Base-by-base conservation (phyloP, 2,888 invertebrate species). In the Cephalotes varians region DNA sequence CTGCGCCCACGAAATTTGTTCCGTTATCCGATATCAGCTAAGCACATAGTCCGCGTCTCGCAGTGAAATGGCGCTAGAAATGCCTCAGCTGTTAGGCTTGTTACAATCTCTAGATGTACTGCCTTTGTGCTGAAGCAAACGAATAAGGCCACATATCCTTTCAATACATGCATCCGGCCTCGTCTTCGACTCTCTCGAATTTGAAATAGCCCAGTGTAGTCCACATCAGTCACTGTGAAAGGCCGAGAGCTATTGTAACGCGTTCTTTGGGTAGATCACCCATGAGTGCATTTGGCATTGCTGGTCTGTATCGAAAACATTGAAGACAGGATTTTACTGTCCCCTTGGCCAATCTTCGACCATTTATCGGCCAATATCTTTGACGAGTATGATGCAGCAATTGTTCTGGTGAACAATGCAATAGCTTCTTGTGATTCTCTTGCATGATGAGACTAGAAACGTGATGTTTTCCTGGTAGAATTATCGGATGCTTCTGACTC, bases 361-460 rank as follows among this genome's bases (percentile, higher is more conserved):
- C 58, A 3, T 21, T 15, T 1, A 65, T 1, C 2, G 31, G n/a
- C n/a, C 51, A 69, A 31, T 34, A 69, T 15, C n/a, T 15, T 28
- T 49, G 34, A 0, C 28, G 2, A 5, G 34, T 5, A 3, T 1
- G 6, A 4, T 47, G 12, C 18, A 69, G n/a, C 1, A 69, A 10
- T 1, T 69, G 69, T 15, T 69, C 49, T 2, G 31, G 25, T 1
- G 47, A 7, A 7, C 25, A 65, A 74, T 69, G 69, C 7, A 18
- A 12, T 5, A 47, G 4, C 15, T 6, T 28, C 18, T n/a, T 25
- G 31, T 79, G 62, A 56, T 54, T 79, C 82, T 84, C 79, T 84
- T 90, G 51, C 58, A 81, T 69, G 10, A 69, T 69, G 15, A 28
- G 6, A 1, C n/a, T n/a, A 1, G 40, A 5, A 28, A 37, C 1